Evolutionary conservation across 2,113 vertebrate species (phyloP), one percentile per base, ranked within the genome.

Genomic region (Melanerpes aurifrons): DNA sequence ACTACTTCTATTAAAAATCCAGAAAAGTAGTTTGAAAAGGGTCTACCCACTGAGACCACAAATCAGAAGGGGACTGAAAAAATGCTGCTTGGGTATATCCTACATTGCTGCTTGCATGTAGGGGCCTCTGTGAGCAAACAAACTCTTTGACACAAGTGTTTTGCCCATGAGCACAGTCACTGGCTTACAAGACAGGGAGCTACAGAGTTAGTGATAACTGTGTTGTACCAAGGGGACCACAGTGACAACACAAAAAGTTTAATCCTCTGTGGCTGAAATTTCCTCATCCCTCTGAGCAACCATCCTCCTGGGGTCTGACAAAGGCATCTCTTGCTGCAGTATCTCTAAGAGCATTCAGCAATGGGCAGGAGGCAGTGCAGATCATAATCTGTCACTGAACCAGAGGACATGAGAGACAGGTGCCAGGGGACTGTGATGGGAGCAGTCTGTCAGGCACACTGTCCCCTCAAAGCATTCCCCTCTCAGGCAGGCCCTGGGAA

Each of bases 331-430:
- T 43, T 69, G 25, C 32, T 82, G 53, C 37, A 87, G 62, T 31
- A 26, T 24, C 58, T 56, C 53, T 2, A 12, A 43, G 25, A 87
- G 63, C 56, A 94, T 10, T 69, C 57, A 73, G 50, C 28, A 83
- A 47, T 0, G 1, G 56, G 59, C 25, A 76, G 61, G 50, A 88
- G 25, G 22, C 25, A 0, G 0, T 45, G 21, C 22, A 76, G 59
- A 57, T 54, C 40, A 26, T 22, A 76, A 82, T 45, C 37, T 67
- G 35, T 56, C 26, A 26, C 31, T 53, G 45, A n/a, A 13, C 53
- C 19, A 63, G 21, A 32, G 77, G 66, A 53, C 1, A 3, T 10
- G 32, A 59, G 5, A 85, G 12, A 74, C 29, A 43, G 58, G 31
- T 62, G 58, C 9, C 48, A 89, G 29, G 15, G 28, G 31, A 59